phyloP scores from a whole-genome alignment of 2,113 vertebrate genomes.

The Onychostruthus taczanowskii region DNA sequence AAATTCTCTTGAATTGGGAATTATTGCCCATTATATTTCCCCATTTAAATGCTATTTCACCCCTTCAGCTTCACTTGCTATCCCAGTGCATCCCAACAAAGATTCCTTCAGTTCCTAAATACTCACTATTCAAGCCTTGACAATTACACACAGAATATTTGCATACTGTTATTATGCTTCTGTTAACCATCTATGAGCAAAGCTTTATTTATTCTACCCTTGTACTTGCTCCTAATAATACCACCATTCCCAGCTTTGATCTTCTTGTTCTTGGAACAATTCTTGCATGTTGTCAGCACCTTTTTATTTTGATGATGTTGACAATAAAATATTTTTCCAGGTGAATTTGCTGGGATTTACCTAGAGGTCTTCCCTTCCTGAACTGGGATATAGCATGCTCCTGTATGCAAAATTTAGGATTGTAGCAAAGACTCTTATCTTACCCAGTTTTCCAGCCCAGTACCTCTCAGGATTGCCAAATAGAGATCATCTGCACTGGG shows the following conservation, averaged over 20 bases:
- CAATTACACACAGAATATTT: constrained; percentile 37
- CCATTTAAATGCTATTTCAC: not conserved
- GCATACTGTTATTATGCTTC: not conserved
- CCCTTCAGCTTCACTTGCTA: not conserved
- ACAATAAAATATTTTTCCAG: not conserved
- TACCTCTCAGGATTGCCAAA: not conserved
- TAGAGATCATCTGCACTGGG: not conserved
- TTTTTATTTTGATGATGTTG: constrained; percentile 1
- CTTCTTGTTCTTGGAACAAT: not conserved
- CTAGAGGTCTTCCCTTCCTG: not conserved
- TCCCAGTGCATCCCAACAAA: not conserved
- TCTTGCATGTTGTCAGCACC: not conserved
- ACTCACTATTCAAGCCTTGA: constrained; percentile 34
- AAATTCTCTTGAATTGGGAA: not conserved
- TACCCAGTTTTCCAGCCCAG: not conserved
- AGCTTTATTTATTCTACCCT: not conserved
- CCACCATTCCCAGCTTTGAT: not conserved
- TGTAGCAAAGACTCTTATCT: not conserved
- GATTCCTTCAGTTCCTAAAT: not conserved
- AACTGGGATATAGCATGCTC: not conserved
- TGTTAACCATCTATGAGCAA: constrained; percentile 38
- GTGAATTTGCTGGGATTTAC: not conserved
- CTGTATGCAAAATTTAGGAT: not conserved
- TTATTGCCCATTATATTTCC: not conserved
- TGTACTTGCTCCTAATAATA: not conserved